Evolutionary conservation across 2,888 invertebrate species (phyloP).

Genomic region (Trichogramma evanescens): DNA sequence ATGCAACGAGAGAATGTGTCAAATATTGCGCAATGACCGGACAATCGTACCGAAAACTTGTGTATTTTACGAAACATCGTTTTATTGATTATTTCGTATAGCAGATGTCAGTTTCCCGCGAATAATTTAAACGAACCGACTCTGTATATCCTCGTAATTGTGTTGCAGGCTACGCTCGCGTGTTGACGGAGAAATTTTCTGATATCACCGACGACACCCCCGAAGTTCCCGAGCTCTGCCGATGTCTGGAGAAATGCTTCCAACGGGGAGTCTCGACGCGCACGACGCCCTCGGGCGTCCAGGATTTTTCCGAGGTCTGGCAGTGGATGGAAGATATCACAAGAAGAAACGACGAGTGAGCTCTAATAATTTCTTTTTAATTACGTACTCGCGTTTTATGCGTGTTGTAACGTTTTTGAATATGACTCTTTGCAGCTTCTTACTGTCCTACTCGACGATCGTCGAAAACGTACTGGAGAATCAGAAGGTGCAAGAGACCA

Average conservation of each 20-base stretch:
- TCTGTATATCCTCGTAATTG: not conserved
- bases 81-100: slow-evolving; percentile 11
- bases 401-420: not conserved
- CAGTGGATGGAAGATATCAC: slow-evolving; percentile 53
- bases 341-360: slow-evolving; percentile 24
- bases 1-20: no score
- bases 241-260: slow-evolving; percentile 54
- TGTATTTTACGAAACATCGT: no score
- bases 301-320: slow-evolving; percentile 49
- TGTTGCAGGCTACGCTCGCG: slow-evolving; percentile 44
- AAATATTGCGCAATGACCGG: no score
- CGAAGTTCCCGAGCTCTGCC: slow-evolving; percentile 50
- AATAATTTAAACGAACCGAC: not conserved
- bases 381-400: not conserved
- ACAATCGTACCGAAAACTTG: no score
- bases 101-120: slow-evolving; percentile 5
- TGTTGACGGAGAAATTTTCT: slow-evolving; percentile 41
- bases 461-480: slow-evolving; percentile 48
- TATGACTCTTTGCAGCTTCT: slow-evolving; percentile 30
- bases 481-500: slow-evolving; percentile 44
- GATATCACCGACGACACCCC: slow-evolving; percentile 50
- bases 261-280: slow-evolving; percentile 50
- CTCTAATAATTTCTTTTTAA: not conserved
- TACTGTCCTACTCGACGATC: slow-evolving; percentile 45
- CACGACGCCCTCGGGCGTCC: slow-evolving; percentile 44